Evolutionary conservation across 2,888 invertebrate species (phyloP).

Genomic region (Vandiemenella viatica): DNA sequence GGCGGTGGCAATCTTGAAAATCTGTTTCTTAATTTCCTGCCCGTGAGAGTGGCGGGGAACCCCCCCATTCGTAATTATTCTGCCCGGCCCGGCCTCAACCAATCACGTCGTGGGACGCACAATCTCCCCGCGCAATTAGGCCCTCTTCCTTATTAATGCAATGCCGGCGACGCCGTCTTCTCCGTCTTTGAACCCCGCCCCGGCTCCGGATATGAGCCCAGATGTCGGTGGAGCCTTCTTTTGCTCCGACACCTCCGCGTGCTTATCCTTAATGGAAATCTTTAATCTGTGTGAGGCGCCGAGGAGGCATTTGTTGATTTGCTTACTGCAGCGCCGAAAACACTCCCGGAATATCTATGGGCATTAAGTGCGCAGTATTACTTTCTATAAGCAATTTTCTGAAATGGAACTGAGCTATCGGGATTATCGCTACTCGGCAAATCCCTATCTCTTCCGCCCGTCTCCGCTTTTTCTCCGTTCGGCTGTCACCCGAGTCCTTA

Average conservation of each 20-base stretch:
- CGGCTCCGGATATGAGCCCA: constrained; percentile 12
- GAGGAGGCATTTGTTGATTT: no score
- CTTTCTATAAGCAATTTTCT: no score
- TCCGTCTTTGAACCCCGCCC: no score
- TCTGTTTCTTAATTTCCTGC: constrained; percentile 9
- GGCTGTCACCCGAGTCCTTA: no score
- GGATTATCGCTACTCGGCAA: no score
- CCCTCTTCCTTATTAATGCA: constrained; percentile 31
- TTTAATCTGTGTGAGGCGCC: no score
- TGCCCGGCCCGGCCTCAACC: constrained; percentile 11
- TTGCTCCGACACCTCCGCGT: neutral
- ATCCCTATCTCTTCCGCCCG: no score
- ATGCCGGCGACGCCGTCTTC: constrained; percentile 9
- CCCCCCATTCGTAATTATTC: constrained; percentile 11
- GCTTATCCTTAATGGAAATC: neutral
- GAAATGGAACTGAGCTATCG: no score
- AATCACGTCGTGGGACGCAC: constrained; percentile 3
- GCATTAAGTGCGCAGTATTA: no score
- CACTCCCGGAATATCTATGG: no score
- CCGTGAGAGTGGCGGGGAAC: constrained; percentile 1
- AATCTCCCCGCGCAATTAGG: constrained; percentile 27
- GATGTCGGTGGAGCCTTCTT: neutral
- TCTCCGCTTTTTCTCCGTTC: no score
- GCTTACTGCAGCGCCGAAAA: no score
- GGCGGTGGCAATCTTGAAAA: constrained; percentile 1